Percentiles rank a stretch among this genome's conserved stretches.
Conservation (phyloP, 1,140 invertebrate genomes). For the Mya arenaria region DNA sequence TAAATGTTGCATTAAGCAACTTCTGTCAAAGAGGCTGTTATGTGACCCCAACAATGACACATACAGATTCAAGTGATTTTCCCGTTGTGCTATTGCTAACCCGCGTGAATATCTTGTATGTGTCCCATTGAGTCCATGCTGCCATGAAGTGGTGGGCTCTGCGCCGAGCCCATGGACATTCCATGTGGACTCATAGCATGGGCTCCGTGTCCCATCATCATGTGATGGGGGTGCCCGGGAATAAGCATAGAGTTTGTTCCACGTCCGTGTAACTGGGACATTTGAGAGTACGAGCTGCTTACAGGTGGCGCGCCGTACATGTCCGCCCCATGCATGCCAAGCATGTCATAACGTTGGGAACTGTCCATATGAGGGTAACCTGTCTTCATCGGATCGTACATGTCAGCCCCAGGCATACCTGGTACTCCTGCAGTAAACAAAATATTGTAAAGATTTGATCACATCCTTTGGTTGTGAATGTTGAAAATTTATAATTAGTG, state of each 20-base stretch:
- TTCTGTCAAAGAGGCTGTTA: too few relatives aligned
- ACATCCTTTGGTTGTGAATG: too few relatives aligned
- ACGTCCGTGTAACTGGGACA: slow-evolving; percentile 82
- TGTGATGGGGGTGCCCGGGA: slow-evolving; percentile 82
- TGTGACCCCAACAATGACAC: too few relatives aligned
- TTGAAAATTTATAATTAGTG: too few relatives aligned
- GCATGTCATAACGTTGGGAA: slow-evolving; percentile 77
- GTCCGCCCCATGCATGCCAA: slow-evolving; percentile 80
- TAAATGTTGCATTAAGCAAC: too few relatives aligned
- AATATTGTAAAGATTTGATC: too few relatives aligned
- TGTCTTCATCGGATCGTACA: slow-evolving; percentile 80
- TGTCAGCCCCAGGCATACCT: slow-evolving; percentile 79
- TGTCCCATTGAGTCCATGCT: slow-evolving; percentile 81
- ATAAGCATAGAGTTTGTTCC: slow-evolving; percentile 83
- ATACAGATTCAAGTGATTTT: too few relatives aligned
- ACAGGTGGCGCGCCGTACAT: slow-evolving; percentile 80
- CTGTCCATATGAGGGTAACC: slow-evolving; percentile 77
- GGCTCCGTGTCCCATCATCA: slow-evolving; percentile 81
- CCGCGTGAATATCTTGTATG: slow-evolving; percentile 83
- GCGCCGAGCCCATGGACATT: slow-evolving; percentile 78
- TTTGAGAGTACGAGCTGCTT: slow-evolving; percentile 80
- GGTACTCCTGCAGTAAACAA: slow-evolving; percentile 75
- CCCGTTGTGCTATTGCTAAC: too few relatives aligned
- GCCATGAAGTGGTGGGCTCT: slow-evolving; percentile 81
- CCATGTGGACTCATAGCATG: slow-evolving; percentile 81